Base-by-base conservation (phyloP, 2,797 vertebrate genomes). In the Rhabdophis nuchalis region DNA sequence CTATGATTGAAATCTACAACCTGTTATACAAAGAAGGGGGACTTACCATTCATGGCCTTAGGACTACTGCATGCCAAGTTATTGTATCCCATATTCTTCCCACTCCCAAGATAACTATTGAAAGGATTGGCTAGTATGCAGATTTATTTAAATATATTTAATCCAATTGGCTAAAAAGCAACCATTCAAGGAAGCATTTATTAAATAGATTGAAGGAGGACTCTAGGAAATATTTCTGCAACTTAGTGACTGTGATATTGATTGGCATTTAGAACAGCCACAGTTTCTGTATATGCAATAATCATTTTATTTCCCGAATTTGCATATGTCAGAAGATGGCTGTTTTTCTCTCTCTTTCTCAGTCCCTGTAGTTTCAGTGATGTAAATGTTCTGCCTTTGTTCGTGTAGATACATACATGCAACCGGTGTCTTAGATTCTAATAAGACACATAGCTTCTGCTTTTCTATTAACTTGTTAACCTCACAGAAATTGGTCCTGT, bases 401-500 rank as follows among this genome's bases (percentile, higher is more conserved):
- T 1, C 86, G 0, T 88, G 54, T 32, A 27, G 52, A 36, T 72
- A 90, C 23, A 88, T 14, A 82, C 23, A 54, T 10, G 14, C 46
- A 92, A 87, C 0, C 27, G 92, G 0, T 32, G 93, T 77, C 54
- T 92, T 92, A 54, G 93, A 90, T 88, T 25, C 52, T 89, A 93
- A 94, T 93, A 89, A 1, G 3, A 72, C 86, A 36, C 27, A 23
- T 85, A 92, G 85, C 50, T 93, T 68, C 68, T 94, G 89, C 56
- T 88, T 11, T 77, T 95, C 90, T 36, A 4, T 92, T 95, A 96
- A 92, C 87, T 93, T 94, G 0, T 64, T 60, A 86, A 92, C 50
- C 92, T 86, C 85, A 27, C 57, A 92, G 53, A 96, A 96, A 96
- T 41, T 90, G 41, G 90, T 95, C 77, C 85, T 96, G 90, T 93